Evolutionary conservation across 2,113 vertebrate genomes (phyloP).

Genomic region (Amazona vittata): DNA sequence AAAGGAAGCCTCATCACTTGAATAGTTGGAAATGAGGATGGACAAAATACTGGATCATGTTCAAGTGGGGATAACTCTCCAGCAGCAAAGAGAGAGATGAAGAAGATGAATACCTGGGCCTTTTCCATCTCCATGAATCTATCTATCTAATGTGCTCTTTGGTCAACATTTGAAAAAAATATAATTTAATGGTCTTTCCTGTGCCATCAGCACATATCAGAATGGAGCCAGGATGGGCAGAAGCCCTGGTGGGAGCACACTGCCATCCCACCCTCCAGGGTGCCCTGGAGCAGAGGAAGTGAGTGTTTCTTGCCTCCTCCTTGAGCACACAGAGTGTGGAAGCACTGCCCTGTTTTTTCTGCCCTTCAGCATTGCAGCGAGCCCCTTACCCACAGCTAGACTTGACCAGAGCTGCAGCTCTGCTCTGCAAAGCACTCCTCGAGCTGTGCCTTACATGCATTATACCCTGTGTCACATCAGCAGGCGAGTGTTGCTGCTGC

Average conservation of each 20-base stretch:
- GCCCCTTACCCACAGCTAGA: background rate
- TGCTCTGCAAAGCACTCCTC: background rate
- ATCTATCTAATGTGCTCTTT: background rate
- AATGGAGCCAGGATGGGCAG: background rate
- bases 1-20: conserved; percentile 42
- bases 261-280: background rate
- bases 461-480: background rate
- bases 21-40: conserved; percentile 18
- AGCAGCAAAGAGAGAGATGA: background rate
- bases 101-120: conserved; percentile 1
- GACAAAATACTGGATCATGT: conserved; percentile 29
- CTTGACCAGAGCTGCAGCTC: background rate
- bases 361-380: background rate
- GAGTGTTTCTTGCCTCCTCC: rapidly evolving
- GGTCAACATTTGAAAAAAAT: background rate
- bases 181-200: background rate
- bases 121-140: conserved; percentile 3
- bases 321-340: background rate
- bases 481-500: background rate
- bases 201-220: background rate
- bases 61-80: conserved; percentile 42
- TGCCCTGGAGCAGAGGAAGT: background rate
- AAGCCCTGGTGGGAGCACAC: background rate
- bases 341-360: background rate
- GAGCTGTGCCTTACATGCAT: background rate